phyloP scores from a whole-genome alignment of 1,140 invertebrate genomes.

The Carcinoscorpius rotundicauda region DNA sequence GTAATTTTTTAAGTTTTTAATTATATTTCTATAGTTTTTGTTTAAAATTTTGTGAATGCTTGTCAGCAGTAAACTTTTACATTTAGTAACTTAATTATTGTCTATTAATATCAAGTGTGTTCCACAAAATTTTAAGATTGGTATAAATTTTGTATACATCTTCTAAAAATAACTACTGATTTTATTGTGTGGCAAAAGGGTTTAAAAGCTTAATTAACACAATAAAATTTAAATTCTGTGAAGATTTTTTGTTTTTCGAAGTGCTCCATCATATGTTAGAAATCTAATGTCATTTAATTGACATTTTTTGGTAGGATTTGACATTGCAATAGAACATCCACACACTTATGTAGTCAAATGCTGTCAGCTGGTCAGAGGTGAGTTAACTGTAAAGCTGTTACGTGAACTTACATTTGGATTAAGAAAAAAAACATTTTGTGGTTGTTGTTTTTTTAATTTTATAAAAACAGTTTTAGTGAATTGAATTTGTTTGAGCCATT shows the following conservation, averaged over 20 bases:
- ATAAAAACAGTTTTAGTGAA: neutral
- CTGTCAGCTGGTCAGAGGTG: conserved; percentile 87
- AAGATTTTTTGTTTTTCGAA: too few species aligned
- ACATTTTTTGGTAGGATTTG: conserved; percentile 52
- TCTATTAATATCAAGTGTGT: too few species aligned
- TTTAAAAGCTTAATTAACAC: too few species aligned
- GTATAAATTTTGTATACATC: too few species aligned
- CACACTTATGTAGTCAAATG: conserved; percentile 92
- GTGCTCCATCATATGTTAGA: neutral
- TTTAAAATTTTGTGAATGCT: too few species aligned
- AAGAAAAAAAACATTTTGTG: neutral
- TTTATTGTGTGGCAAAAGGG: too few species aligned
- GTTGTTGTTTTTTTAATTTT: conserved; percentile 25
- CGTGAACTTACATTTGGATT: too few species aligned
- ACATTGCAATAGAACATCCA: conserved; percentile 92
- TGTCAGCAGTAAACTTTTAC: too few species aligned
- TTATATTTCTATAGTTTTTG: neutral
- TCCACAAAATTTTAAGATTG: too few species aligned
- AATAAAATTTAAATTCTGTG: too few species aligned
- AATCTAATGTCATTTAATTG: conserved; percentile 5
- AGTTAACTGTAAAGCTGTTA: conserved; percentile 18
- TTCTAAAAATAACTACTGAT: too few species aligned
- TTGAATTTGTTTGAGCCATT: neutral
- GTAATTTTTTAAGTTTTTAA: neutral
- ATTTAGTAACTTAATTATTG: too few species aligned